A percentile compares a stretch with the other conserved stretches of the same genome.
Evolutionary conservation across 2,797 vertebrate species (phyloP).

Genomic region (Menidia menidia): DNA sequence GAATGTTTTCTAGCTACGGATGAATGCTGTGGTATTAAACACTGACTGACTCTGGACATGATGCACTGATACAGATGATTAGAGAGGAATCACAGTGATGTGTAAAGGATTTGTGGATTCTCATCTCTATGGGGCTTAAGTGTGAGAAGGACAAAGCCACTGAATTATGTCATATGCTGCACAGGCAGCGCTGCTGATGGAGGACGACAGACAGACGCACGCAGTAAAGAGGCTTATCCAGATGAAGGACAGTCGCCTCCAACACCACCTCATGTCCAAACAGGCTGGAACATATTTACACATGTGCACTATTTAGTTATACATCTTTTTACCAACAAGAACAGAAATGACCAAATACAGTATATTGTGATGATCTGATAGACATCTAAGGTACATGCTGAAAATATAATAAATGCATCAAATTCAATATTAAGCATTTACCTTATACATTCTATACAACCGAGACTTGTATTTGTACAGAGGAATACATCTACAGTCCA

Average conservation of each 20-base stretch:
- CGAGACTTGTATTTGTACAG: slow-evolving; percentile 19
- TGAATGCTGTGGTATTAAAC: slow-evolving; percentile 19
- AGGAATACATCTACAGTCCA: slow-evolving; percentile 23
- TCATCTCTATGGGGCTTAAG: slow-evolving; percentile 65
- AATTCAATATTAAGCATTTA: neutral
- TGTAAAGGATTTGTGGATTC: slow-evolving; percentile 66
- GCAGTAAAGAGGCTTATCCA: slow-evolving; percentile 70
- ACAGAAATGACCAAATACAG: slow-evolving; percentile 5
- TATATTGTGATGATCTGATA: neutral
- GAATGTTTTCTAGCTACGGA: neutral
- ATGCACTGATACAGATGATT: slow-evolving; percentile 44
- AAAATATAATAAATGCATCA: neutral
- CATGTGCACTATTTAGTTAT: neutral
- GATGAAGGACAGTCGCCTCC: slow-evolving; percentile 60
- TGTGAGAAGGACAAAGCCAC: slow-evolving; percentile 68
- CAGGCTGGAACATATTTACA: slow-evolving; percentile 17
- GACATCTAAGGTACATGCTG: neutral
- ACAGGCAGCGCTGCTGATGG: slow-evolving; percentile 36
- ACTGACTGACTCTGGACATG: slow-evolving; percentile 14
- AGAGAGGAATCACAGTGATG: slow-evolving; percentile 50
- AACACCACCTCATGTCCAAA: slow-evolving; percentile 37
- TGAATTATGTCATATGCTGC: slow-evolving; percentile 52
- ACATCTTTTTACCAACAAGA: neutral
- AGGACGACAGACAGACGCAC: slow-evolving; percentile 29
- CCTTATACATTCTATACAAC: slow-evolving; percentile 15